Conservation (phyloP, 2,113 vertebrate species). For the Sarotherodon lohbergeri region DNA sequence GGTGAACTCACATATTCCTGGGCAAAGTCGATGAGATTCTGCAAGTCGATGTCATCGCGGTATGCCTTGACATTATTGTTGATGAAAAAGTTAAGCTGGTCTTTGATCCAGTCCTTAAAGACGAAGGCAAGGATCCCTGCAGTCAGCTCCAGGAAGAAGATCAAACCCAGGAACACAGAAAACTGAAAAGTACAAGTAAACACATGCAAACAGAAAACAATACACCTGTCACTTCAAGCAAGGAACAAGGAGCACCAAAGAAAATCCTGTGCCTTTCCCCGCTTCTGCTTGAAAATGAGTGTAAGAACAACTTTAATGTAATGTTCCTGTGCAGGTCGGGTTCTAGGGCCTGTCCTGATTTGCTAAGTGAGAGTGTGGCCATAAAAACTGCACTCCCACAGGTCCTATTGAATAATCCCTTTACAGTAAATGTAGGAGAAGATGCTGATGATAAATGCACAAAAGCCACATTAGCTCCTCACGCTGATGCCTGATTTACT, state of each 20-base stretch:
- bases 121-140: slow-evolving; percentile 88
- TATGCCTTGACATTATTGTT: slow-evolving; percentile 91
- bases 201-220: slow-evolving; percentile 15
- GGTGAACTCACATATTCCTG: slow-evolving; percentile 85
- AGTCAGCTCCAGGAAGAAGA: slow-evolving; percentile 89
- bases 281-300: not conserved
- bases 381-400: slow-evolving; percentile 31
- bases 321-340: not conserved
- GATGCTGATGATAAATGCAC: slow-evolving; percentile 56
- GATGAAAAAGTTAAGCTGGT: slow-evolving; percentile 92
- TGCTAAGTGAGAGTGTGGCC: slow-evolving; percentile 26
- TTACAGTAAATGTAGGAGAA: slow-evolving; percentile 64
- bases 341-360: not conserved
- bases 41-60: slow-evolving; percentile 88
- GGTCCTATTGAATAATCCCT: slow-evolving; percentile 37
- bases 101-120: slow-evolving; percentile 94
- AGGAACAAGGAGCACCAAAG: not conserved
- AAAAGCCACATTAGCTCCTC: slow-evolving; percentile 58
- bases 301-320: not conserved
- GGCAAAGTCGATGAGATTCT: slow-evolving; percentile 92
- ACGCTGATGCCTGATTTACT: slow-evolving; percentile 58
- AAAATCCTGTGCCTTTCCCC: not conserved
- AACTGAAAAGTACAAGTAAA: slow-evolving; percentile 68
- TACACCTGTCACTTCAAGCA: not conserved
- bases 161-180: slow-evolving; percentile 89